These are phyloP conservation scores for Brachionus calyciflorus DNA, from an alignment of 1,140 invertebrate genomes.

Conservation along the genomic window DNA sequence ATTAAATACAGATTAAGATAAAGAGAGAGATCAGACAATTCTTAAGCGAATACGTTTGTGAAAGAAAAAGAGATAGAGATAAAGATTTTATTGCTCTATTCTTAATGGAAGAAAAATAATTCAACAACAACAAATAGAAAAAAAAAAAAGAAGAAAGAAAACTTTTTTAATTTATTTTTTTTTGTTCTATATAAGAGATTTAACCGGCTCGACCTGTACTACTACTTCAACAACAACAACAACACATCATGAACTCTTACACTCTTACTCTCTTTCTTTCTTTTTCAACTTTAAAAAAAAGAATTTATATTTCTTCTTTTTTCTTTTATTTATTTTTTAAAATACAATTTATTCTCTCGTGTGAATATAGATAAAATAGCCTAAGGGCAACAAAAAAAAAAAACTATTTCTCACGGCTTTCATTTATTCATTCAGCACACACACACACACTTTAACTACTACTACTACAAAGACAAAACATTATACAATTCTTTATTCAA, in stretches of 20 bases:
- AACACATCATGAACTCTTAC: constrained; percentile 17
- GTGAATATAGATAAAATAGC: too few relatives aligned
- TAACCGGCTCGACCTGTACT: constrained; percentile 5
- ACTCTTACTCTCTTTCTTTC: too few relatives aligned
- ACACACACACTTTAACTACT: too few relatives aligned
- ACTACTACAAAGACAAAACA: constrained; percentile 19
- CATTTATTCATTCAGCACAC: neutral
- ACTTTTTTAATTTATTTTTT: neutral
- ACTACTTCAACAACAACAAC: neutral
- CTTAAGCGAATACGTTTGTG: constrained; percentile 21
- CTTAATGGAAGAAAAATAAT: too few relatives aligned
- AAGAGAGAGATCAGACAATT: constrained; percentile 8
- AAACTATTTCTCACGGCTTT: too few relatives aligned
- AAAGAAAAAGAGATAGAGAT: too few relatives aligned
- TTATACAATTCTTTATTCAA: constrained; percentile 34
- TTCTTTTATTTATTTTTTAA: neutral
- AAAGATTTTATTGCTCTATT: too few relatives aligned
- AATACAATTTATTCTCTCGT: neutral
- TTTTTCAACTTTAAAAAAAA: constrained; percentile 26
- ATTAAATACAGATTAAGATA: neutral
- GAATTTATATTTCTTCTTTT: neutral
- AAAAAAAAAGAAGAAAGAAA: neutral
- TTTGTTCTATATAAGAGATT: neutral
- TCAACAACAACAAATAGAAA: neutral
- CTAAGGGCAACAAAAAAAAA: too few relatives aligned